Evolutionary conservation across 2,797 vertebrate species (phyloP), one percentile per base, ranked within the genome.

Genomic region (Rhadinocentrus ornatus): DNA sequence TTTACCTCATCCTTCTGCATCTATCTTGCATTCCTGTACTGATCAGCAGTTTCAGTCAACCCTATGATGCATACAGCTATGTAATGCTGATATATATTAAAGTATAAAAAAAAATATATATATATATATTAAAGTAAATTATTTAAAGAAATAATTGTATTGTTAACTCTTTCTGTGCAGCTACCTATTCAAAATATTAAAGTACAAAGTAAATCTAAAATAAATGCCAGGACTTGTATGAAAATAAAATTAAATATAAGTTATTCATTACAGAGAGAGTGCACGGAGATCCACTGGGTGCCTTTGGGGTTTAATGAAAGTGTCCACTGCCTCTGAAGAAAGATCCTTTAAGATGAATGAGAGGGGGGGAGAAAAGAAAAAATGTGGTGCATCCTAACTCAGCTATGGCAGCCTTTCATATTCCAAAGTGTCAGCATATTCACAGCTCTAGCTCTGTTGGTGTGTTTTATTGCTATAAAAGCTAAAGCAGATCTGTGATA

Each of bases 381-480:
- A 18, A 53, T n/a, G 56, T 53, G 12, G 34, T 22, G 63, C 71
- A 72, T 78, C 73, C 58, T n/a, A 72, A 82, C 72, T 69, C 74
- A 39, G 69, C 72, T 46, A 29, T 39, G 71, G 70, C 59, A 61
- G 73, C 74, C 58, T 84, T 80, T 77, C 68, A 64, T 65, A 57
- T 79, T 75, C 63, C 53, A 41, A 39, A 44, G 65, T 60, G 88
- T 92, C 88, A 86, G 85, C 88, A 80, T 69, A 87, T 88, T 83
- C 80, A 32, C 52, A 10, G 72, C n/a, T 53, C 62, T 52, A 69
- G 81, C 80, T 84, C 79, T 73, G 81, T 83, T 85, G 56, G 70
- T 20, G 83, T 85, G 76, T 80, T 90, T 90, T 88, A 89, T 83
- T 62, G 83, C 77, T 34, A 66, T 72, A 72, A 77, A 84, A 88